phyloP scores from a whole-genome alignment of 2,888 invertebrate genomes.

The Drosophila atripex region DNA sequence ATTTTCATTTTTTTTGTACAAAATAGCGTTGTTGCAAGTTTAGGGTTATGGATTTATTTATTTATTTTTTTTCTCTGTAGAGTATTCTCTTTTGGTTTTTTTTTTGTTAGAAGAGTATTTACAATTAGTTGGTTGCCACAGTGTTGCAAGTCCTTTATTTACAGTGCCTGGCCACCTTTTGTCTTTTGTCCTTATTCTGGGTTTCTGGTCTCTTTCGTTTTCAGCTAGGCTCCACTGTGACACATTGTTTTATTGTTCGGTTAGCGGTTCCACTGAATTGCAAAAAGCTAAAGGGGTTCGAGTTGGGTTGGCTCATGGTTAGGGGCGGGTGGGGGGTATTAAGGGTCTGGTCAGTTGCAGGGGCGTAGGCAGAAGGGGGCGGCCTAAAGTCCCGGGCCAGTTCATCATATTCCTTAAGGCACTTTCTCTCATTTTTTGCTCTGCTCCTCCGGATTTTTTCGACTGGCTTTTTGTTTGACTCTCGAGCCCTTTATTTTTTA shows the following conservation, averaged over 20 bases:
- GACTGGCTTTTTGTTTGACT: neutral
- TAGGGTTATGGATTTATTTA: neutral
- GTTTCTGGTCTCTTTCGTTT: too few relatives aligned
- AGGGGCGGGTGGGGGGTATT: neutral
- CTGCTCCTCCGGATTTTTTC: neutral
- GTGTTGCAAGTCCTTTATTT: conserved; percentile 1
- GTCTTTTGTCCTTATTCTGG: neutral
- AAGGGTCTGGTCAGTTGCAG: neutral
- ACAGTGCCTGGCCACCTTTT: neutral
- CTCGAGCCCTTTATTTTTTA: neutral
- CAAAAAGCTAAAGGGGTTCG: neutral
- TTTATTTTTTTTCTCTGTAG: neutral
- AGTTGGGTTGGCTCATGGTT: neutral
- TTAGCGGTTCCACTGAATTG: conserved; percentile 1
- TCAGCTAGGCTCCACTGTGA: conserved; percentile 1
- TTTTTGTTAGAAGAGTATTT: neutral
- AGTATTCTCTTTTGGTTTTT: neutral
- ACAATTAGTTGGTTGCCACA: neutral
- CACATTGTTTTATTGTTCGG: conserved; percentile 1
- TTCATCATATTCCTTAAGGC: conserved; percentile 1
- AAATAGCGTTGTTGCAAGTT: conserved; percentile 2
- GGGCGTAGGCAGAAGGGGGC: neutral
- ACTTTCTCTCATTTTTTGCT: conserved; percentile 9
- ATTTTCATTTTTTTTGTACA: neutral
- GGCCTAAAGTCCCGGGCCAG: neutral